These are phyloP conservation scores for Epizoanthus rinbou DNA, from an alignment of 92 coral and sea anemone genomes.

Conservation along the genomic window DNA sequence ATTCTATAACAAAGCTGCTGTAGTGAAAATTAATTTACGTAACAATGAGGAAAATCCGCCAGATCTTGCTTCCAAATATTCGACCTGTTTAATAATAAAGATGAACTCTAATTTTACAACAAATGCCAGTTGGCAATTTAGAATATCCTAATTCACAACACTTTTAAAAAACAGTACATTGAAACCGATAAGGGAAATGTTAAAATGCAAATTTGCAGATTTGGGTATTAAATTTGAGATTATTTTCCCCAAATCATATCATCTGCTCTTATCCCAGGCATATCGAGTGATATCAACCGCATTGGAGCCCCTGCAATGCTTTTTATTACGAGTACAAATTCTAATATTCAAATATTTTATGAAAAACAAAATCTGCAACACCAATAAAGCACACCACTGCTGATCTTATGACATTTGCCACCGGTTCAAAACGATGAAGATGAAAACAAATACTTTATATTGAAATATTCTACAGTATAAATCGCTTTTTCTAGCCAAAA, in stretches of 20 bases:
- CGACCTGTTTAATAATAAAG: not conserved
- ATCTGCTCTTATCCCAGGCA: not conserved
- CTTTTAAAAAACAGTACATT: not conserved
- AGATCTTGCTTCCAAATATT: too few species aligned
- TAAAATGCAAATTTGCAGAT: conserved; percentile 12
- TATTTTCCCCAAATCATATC: not conserved
- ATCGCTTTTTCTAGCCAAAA: not conserved
- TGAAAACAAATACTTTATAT: not conserved
- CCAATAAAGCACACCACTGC: not conserved
- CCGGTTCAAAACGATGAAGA: not conserved
- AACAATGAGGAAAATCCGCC: too few species aligned
- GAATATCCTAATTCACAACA: not conserved
- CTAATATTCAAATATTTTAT: not conserved
- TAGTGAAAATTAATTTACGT: too few species aligned
- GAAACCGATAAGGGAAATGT: not conserved
- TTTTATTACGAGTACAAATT: not conserved
- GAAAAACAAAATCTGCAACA: not conserved
- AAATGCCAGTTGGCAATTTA: not conserved
- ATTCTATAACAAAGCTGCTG: not conserved
- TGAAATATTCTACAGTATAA: too few species aligned
- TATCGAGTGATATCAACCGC: not conserved
- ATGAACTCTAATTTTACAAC: not conserved
- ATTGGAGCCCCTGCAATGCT: not conserved
- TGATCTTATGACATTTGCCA: not conserved
- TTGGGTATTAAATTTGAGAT: not conserved